Conservation (phyloP, 1,140 invertebrate species). For the Prorops nasuta region DNA sequence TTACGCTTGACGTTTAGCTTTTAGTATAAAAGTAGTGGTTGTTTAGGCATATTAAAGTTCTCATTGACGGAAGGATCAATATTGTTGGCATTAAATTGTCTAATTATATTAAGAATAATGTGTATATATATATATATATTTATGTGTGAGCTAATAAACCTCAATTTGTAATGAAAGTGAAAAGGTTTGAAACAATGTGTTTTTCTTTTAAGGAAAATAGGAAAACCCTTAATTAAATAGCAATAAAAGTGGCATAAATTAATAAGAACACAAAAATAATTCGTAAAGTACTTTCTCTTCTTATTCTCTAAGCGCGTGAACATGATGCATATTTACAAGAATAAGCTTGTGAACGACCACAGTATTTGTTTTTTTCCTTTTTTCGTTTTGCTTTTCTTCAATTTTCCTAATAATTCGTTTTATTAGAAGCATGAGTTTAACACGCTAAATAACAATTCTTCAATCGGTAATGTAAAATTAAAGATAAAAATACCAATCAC, state of each 20-base stretch:
- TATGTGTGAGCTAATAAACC: too few relatives aligned
- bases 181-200: slow-evolving; percentile 23
- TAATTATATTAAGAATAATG: too few relatives aligned
- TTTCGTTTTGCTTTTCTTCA: slow-evolving; percentile 10
- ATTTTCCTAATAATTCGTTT: slow-evolving; percentile 10
- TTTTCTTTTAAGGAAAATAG: not conserved
- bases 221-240: not conserved
- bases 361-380: slow-evolving; percentile 18
- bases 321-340: slow-evolving; percentile 36
- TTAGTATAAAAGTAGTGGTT: too few relatives aligned
- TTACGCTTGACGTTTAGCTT: too few relatives aligned
- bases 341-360: slow-evolving; percentile 19
- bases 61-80: too few relatives aligned
- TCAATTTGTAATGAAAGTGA: slow-evolving; percentile 34
- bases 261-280: slow-evolving; percentile 8
- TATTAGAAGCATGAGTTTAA: slow-evolving; percentile 19
- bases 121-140: too few relatives aligned
- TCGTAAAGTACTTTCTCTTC: slow-evolving; percentile 12
- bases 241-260: slow-evolving; percentile 3
- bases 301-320: slow-evolving; percentile 14
- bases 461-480: slow-evolving; percentile 27
- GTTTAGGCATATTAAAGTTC: too few relatives aligned
- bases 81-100: too few relatives aligned
- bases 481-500: slow-evolving; percentile 36
- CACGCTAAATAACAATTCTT: slow-evolving; percentile 32